Base-by-base conservation (phyloP, 1,140 invertebrate genomes). In the Thalassaphorura encarpata region DNA sequence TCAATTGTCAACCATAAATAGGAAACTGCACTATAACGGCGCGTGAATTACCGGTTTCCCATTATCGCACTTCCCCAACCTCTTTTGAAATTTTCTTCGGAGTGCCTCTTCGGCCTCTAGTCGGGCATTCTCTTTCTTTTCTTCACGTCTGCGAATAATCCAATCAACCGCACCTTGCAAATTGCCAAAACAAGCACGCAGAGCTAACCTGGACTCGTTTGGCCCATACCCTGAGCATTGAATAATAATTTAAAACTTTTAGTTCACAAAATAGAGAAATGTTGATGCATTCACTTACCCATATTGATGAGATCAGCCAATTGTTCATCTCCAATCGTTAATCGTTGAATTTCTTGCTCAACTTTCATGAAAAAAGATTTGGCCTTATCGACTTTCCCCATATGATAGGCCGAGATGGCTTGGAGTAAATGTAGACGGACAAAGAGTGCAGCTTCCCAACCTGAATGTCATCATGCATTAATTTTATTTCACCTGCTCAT, bases 351-450 rank as follows among this genome's bases (percentile, higher is more conserved):
- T 67, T 86, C 82, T 0, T 50, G 40, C 61, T 83, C 77, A 0
- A 80, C 83, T 54, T 76, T 69, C 39, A 73, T 69, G 1, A 88
- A 70, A 3, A 81, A 67, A 24, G 67, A 62, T 24, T 71, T 72
- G 0, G 85, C 82, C 56, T 80, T 77, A 3, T 73, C 66, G 0
- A 79, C 69, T 56, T 77, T 76, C 65, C 84, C 83, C 69, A 83
- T 79, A 67, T 88, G 84, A 69, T 82, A 88, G 1, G 80, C 72
- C 6, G 86, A 78, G 49, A 88, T 81, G 1, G 81, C 86, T 72
- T 88, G 84, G 18, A 89, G 72, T 28, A 88, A 69, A 70, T 87
- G 83, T 11, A 89, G 73, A 2, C 84, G 77, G 76, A 86, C 79
- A 50, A 87, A 76, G 16, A 88, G 68, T 1, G 80, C 83, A 19